A percentile compares a stretch with the other conserved stretches of the same genome.
Conservation (phyloP, 2,797 vertebrate genomes). For the Bovichtus variegatus region DNA sequence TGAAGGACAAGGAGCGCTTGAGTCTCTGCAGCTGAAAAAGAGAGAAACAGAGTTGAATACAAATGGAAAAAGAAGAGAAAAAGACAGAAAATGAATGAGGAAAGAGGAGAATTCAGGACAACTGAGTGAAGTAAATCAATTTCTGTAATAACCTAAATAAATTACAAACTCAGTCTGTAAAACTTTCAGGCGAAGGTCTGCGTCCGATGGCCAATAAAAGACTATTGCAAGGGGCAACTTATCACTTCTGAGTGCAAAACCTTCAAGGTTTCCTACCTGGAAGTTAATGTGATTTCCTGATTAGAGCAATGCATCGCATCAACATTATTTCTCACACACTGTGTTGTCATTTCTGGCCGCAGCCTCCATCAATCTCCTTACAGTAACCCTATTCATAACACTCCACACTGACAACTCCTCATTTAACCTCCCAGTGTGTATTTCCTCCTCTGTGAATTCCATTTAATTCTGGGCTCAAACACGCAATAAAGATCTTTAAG, state of each 20-base stretch:
- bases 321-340: conserved; percentile 57
- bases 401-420: conserved; percentile 53
- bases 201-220: neutral
- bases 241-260: conserved; percentile 39
- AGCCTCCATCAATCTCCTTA: conserved; percentile 70
- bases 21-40: conserved; percentile 93
- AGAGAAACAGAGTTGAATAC: conserved; percentile 24
- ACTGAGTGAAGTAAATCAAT: conserved; percentile 24
- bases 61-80: conserved; percentile 8
- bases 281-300: conserved; percentile 65
- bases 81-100: neutral
- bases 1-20: conserved; percentile 97
- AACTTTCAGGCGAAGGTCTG: conserved; percentile 25
- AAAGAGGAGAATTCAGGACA: conserved; percentile 10
- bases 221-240: conserved; percentile 7
- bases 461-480: conserved; percentile 39
- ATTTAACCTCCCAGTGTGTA: conserved; percentile 61
- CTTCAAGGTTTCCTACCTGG: conserved; percentile 48
- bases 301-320: conserved; percentile 44
- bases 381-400: conserved; percentile 56
- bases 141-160: conserved; percentile 14
- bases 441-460: conserved; percentile 47
- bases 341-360: conserved; percentile 54
- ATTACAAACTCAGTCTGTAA: conserved; percentile 11
- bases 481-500: conserved; percentile 34